A percentile compares a stretch with the other conserved stretches of the same genome.
These are phyloP conservation scores for Armadillidium nasatum DNA, from an alignment of 1,140 invertebrate genomes.

Conservation along the genomic window DNA sequence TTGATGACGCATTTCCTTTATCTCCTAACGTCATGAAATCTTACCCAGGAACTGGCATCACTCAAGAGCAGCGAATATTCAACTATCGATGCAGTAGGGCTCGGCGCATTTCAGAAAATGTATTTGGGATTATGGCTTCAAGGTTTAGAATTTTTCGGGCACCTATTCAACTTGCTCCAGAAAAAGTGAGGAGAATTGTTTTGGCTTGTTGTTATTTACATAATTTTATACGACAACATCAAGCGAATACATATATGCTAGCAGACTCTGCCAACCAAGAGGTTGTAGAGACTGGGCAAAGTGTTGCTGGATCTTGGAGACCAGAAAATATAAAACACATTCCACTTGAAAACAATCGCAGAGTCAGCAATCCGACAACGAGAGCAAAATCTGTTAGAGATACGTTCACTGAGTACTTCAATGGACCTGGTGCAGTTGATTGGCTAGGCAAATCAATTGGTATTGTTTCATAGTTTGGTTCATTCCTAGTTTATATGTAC, in stretches of 20 bases:
- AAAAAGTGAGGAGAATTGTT: conserved; percentile 1
- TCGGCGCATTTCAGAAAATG: conserved; percentile 16
- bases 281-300: too few relatives aligned
- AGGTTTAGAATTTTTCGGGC: conserved; percentile 19
- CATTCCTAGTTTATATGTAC: too few relatives aligned
- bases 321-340: too few relatives aligned
- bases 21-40: conserved; percentile 8
- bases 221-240: conserved; percentile 10
- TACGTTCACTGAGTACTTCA: too few relatives aligned
- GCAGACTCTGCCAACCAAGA: too few relatives aligned
- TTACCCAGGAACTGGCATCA: neutral
- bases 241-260: neutral
- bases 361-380: too few relatives aligned
- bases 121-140: conserved; percentile 20
- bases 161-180: neutral
- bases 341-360: too few relatives aligned
- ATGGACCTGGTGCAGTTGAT: too few relatives aligned
- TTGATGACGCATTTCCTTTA: conserved; percentile 17
- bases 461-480: too few relatives aligned
- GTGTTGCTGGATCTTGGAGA: too few relatives aligned
- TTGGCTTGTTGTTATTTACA: conserved; percentile 22
- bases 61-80: conserved; percentile 5
- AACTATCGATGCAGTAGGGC: conserved; percentile 2
- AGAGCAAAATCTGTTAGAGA: too few relatives aligned
- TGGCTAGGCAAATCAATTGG: too few relatives aligned